Percentiles rank a stretch among this genome's conserved stretches.
Conservation (phyloP, 2,888 invertebrate species). For the Trimorus sp. region DNA sequence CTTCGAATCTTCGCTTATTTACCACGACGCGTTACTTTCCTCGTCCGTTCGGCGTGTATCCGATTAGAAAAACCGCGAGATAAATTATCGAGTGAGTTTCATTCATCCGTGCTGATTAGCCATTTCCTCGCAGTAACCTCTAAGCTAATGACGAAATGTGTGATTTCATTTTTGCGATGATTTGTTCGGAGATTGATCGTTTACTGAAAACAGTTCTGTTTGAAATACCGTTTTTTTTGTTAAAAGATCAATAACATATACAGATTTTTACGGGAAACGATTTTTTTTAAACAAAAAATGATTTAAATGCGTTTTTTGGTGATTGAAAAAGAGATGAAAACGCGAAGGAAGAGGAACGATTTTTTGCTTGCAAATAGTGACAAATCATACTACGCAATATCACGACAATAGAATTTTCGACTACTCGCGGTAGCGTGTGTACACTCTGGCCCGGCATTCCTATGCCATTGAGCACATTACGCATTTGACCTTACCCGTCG, state of each 20-base stretch:
- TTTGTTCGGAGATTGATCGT: neutral
- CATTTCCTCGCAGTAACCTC: neutral
- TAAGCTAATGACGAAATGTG: too few relatives aligned
- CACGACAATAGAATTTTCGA: slow-evolving; percentile 26
- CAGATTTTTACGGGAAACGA: too few relatives aligned
- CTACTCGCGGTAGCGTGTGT: slow-evolving; percentile 31
- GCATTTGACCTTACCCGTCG: slow-evolving; percentile 45
- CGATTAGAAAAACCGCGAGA: slow-evolving; percentile 28
- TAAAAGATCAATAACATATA: too few relatives aligned
- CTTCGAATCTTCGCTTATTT: slow-evolving; percentile 45
- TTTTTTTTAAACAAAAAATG: too few relatives aligned
- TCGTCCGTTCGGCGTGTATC: slow-evolving; percentile 2
- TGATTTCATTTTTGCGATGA: too few relatives aligned
- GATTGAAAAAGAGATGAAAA: too few relatives aligned
- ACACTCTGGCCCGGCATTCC: slow-evolving; percentile 19
- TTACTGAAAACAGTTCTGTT: too few relatives aligned
- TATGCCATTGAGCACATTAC: slow-evolving; percentile 49
- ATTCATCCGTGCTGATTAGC: slow-evolving; percentile 12
- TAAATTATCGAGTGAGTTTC: slow-evolving; percentile 22
- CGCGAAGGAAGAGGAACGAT: too few relatives aligned
- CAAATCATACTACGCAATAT: slow-evolving; percentile 28
- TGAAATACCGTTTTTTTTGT: too few relatives aligned
- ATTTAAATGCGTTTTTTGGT: too few relatives aligned
- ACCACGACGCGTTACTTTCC: slow-evolving; percentile 46
- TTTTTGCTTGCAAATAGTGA: slow-evolving; percentile 14